Evolutionary conservation across 2,113 vertebrate species (phyloP), one percentile per base, ranked within the genome.

Genomic region (Ptychochromis oligacanthus): DNA sequence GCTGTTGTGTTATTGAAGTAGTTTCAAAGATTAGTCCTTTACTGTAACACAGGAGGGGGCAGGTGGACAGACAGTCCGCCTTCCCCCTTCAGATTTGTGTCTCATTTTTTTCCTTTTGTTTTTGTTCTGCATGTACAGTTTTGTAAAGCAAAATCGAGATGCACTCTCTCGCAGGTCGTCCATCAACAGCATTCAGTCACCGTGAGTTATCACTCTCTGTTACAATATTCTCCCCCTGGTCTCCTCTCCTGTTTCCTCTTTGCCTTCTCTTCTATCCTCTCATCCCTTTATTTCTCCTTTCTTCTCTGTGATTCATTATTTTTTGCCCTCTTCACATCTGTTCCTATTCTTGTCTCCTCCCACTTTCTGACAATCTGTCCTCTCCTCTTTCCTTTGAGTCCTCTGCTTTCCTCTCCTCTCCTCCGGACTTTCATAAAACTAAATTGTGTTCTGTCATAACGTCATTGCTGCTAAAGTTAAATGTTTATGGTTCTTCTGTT

Each of bases 111-210:
- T 94, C 94, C 93, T 91, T 94, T 88, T 94, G 87, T 93, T 94
- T 93, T 92, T 94, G 96, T 97, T 96, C 97, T 96, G 98, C 97
- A 98, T 97, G 97, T 97, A 96, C 98, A 99, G 98, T 98, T 99
- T 98, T 98, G 98, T 99, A 98, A 98, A 98, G 97, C 98, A 98
- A 97, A 97, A 97, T 97, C 97, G 97, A 97, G 97, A 97, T 95
- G 95, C 97, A 95, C 96, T 97, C 92, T 98, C 98, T 97, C 97
- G 97, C 97, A 98, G 98, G 97, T 97, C 98, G 94, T 99, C 98
- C 96, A 96, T 98, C 97, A 98, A 95, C 98, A 99, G 98, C 97
- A 96, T 97, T 96, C 98, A 98, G 96, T 99, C 98, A 98, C 93
- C 88, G 96, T 96, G 96, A 96, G 96, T 96, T 96, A 93, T 92